Conservation (phyloP, 1,140 invertebrate genomes). For the Apis mellifera region Amel_HAv3.1 CM009935.2:13586501-13587000, state of each 20-base stretch:
- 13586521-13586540: slow-evolving; percentile 63
- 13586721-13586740: slow-evolving; percentile 49
- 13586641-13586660: slow-evolving; percentile 75
- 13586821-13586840: slow-evolving; percentile 41
- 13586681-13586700: slow-evolving; percentile 36
- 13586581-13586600: background rate
- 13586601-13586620: background rate
- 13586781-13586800: slow-evolving; percentile 77
- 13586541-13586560: slow-evolving; percentile 55
- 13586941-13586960: slow-evolving; percentile 42
- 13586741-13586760: slow-evolving; percentile 57
- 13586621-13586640: slow-evolving; percentile 18
- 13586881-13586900: too few species aligned
- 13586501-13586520: slow-evolving; percentile 65
- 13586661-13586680: slow-evolving; percentile 70
- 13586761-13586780: slow-evolving; percentile 49
- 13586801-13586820: slow-evolving; percentile 63
- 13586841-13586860: too few species aligned
- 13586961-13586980: slow-evolving; percentile 70
- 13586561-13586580: slow-evolving; percentile 21
- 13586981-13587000: slow-evolving; percentile 73
- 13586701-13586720: slow-evolving; percentile 47
- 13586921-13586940: too few species aligned
- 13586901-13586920: too few species aligned
- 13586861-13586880: too few species aligned